These are phyloP conservation scores for Agriotes lineatus DNA, from an alignment of 2,888 invertebrate species.

Conservation along the genomic window DNA sequence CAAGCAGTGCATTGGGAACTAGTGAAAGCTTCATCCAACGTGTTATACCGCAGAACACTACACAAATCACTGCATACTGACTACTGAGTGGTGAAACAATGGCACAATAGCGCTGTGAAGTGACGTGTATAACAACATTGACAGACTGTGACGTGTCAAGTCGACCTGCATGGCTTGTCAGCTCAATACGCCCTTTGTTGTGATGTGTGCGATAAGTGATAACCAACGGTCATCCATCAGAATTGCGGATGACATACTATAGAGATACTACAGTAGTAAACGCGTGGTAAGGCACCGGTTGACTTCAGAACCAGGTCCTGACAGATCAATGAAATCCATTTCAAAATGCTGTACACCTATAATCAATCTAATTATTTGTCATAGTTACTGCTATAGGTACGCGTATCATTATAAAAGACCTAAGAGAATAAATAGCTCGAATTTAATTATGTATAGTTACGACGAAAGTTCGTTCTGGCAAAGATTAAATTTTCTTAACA, in stretches of 20 bases:
- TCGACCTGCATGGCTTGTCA: slow-evolving; percentile 59
- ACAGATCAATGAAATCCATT: too few species aligned
- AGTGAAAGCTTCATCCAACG: slow-evolving; percentile 30
- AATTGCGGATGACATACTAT: slow-evolving; percentile 60
- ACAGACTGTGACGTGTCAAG: slow-evolving; percentile 60
- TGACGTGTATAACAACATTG: slow-evolving; percentile 60
- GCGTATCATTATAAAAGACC: too few species aligned
- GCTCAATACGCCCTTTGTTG: slow-evolving; percentile 58
- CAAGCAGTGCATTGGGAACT: slow-evolving; percentile 1
- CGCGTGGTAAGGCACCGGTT: background rate
- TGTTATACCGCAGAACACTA: slow-evolving; percentile 40
- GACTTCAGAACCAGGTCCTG: too few species aligned
- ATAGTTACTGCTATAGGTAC: too few species aligned
- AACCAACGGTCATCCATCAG: slow-evolving; percentile 59
- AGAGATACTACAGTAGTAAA: slow-evolving; percentile 21
- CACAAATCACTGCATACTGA: slow-evolving; percentile 44
- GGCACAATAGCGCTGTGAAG: slow-evolving; percentile 59
- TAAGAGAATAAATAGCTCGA: too few species aligned
- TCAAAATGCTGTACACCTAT: too few species aligned
- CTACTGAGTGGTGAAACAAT: slow-evolving; percentile 52
- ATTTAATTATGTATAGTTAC: too few species aligned
- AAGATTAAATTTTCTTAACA: too few species aligned
- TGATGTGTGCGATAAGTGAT: slow-evolving; percentile 55
- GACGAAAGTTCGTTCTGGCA: too few species aligned
- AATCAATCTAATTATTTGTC: too few species aligned